A percentile compares a stretch with the other conserved stretches of the same genome.
Conservation (phyloP, 2,797 vertebrate genomes). For the Hybognathus amarus region DNA sequence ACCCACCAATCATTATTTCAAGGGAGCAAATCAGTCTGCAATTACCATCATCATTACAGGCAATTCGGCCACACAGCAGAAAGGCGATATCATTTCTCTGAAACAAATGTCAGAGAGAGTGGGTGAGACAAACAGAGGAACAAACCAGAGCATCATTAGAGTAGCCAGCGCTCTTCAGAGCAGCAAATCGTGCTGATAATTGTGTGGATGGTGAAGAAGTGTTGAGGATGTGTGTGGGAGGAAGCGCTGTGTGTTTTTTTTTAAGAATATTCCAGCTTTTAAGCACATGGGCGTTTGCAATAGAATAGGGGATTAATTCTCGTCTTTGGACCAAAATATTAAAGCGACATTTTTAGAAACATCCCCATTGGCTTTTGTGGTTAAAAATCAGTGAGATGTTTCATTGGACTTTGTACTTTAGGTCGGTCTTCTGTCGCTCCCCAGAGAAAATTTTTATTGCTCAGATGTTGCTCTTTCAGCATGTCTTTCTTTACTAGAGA, state of each 20-base stretch:
- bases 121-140: slow-evolving; percentile 5
- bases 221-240: slow-evolving; percentile 38
- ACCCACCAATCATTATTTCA: slow-evolving; percentile 28
- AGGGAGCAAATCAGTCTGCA: slow-evolving; percentile 20
- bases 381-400: not conserved
- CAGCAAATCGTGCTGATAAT: slow-evolving; percentile 27
- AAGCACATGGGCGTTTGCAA: slow-evolving; percentile 9
- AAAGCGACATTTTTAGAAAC: slow-evolving; percentile 10
- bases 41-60: slow-evolving; percentile 39
- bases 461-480: not conserved
- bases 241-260: slow-evolving; percentile 20
- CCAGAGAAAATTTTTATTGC: not conserved
- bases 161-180: slow-evolving; percentile 28
- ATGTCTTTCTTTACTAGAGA: not conserved
- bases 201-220: slow-evolving; percentile 15
- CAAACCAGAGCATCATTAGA: slow-evolving; percentile 41
- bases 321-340: not conserved
- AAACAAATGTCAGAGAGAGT: slow-evolving; percentile 23
- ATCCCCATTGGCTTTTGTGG: not conserved
- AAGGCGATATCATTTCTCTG: slow-evolving; percentile 7
- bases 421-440: not conserved
- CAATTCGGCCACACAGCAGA: slow-evolving; percentile 21
- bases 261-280: slow-evolving; percentile 4
- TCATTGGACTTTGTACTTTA: not conserved
- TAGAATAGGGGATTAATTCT: not conserved